phyloP scores from a whole-genome alignment of 2,888 invertebrate genomes.

The Germaria angustata region DNA sequence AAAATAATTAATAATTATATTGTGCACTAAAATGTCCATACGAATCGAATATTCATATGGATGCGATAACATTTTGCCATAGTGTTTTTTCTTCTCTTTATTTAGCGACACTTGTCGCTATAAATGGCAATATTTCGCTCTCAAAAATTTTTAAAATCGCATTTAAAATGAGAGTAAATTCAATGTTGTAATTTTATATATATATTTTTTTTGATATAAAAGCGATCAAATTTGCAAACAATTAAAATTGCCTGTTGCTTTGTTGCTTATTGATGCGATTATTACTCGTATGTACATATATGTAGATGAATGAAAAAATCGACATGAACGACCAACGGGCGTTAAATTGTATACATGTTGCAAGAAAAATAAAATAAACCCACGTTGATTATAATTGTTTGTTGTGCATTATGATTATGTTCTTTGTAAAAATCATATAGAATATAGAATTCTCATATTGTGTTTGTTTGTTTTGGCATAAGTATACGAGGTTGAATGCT shows the following conservation, averaged over 20 bases:
- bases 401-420: too few relatives aligned
- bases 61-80: slow-evolving; percentile 18
- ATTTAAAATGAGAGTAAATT: not conserved
- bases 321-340: too few relatives aligned
- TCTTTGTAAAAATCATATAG: too few relatives aligned
- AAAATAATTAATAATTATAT: slow-evolving; percentile 63
- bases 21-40: too few relatives aligned
- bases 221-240: slow-evolving; percentile 26
- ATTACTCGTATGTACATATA: too few relatives aligned
- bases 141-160: not conserved
- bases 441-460: too few relatives aligned
- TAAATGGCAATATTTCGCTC: slow-evolving; percentile 4
- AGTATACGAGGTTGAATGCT: too few relatives aligned
- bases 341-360: too few relatives aligned
- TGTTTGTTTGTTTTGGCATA: too few relatives aligned
- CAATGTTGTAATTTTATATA: not conserved
- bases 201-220: not conserved
- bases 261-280: slow-evolving; percentile 10
- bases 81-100: not conserved
- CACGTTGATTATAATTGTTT: too few relatives aligned
- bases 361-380: too few relatives aligned
- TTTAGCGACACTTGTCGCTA: not conserved
- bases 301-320: too few relatives aligned
- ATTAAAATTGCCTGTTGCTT: slow-evolving; percentile 29
- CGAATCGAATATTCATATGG: not conserved